phyloP scores from a whole-genome alignment of 2,113 vertebrate species.

The Campylomormyrus tamandua region DNA sequence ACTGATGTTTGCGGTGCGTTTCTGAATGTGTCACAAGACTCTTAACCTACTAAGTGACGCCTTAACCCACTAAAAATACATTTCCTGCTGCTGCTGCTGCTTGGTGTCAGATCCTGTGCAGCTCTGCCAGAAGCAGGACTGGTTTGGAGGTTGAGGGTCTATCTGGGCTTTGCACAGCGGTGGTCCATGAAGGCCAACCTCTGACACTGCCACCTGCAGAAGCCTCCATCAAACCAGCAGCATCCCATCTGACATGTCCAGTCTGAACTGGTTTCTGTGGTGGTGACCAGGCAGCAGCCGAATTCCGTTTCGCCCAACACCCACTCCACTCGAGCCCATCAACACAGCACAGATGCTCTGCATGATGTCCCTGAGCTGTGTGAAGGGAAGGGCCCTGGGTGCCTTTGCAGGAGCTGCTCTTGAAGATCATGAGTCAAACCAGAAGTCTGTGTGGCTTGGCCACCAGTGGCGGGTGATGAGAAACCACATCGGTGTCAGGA shows the following conservation, averaged over 20 bases:
- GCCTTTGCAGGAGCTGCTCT: neutral
- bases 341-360: neutral
- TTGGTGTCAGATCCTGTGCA: neutral
- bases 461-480: neutral
- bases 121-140: neutral
- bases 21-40: neutral
- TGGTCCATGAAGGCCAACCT: neutral
- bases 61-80: neutral
- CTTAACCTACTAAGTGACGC: conserved; percentile 11
- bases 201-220: neutral
- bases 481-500: neutral
- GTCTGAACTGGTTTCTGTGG: neutral
- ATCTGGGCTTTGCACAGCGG: neutral
- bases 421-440: neutral
- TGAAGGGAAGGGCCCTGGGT: neutral
- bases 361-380: neutral
- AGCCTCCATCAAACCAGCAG: neutral
- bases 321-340: neutral
- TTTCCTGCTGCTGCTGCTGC: neutral
- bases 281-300: neutral
- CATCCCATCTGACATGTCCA: neutral
- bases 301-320: neutral
- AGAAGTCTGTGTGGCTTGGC: neutral
- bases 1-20: conserved; percentile 36
- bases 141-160: neutral